Base-by-base conservation (phyloP, 2,797 vertebrate species). In the Anableps anableps region DNA sequence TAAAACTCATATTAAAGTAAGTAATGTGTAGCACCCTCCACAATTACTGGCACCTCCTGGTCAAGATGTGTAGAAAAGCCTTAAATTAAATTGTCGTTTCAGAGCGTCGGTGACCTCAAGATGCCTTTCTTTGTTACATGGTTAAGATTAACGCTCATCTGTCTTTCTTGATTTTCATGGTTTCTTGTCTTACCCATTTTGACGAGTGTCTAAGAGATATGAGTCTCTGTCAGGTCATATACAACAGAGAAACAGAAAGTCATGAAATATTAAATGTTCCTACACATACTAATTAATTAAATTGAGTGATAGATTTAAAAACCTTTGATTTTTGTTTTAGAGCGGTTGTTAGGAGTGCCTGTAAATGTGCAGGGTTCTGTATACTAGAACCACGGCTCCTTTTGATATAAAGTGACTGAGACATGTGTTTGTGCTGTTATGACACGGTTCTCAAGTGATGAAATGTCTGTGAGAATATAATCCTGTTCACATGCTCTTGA, bases 381-480 rank as follows among this genome's bases (percentile, higher is more conserved):
- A 23, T 29, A 41, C 31, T 19, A 71, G 55, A 64, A 45, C 43
- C 83, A 77, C 79, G 19, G 9, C 38, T 79, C 4, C 48, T 75
- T 79, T 73, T 83, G 45, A 75, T 71, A 55, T 66, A 14, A 82
- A 81, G 71, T 83, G 79, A 74, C 50, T 72, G 48, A 77, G 38
- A 53, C 31, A 60, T 38, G 43, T 1, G 13, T 36, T 81, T 34
- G 76, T 41, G 41, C 72, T 73, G 85, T 34, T 82, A 82, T 34
- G 75, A 43, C 34, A 83, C 85, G 74, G 70, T 53, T 74, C 72
- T 74, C 31, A 62, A 75, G 81, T 66, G 83, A 77, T 77, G 82
- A 84, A 76, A 86, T 62, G 74, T 85, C 55, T 71, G 73, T 76
- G 80, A 79, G 21, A 64, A 66, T 62, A 71, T 50, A 80, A 86